A percentile compares a stretch with the other conserved stretches of the same genome.
Evolutionary conservation across 2,113 vertebrate genomes (phyloP).

Genomic region (Labeo rohita): DNA sequence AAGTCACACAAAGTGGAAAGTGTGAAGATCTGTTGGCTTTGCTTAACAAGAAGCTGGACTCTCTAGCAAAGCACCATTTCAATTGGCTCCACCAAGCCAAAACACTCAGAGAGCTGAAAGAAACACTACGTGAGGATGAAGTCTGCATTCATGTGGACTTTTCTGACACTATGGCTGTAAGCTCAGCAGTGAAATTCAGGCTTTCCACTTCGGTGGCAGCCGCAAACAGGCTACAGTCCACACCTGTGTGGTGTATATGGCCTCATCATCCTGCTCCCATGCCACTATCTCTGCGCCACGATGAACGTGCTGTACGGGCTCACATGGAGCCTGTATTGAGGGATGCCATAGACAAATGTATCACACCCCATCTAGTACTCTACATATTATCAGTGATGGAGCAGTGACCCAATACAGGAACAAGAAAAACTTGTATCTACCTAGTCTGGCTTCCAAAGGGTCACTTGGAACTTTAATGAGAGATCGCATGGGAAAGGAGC

Average conservation of each 20-base stretch:
- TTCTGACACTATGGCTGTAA: neutral
- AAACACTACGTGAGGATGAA: neutral
- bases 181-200: neutral
- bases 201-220: neutral
- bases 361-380: neutral
- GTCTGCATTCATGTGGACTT: neutral
- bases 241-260: neutral
- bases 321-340: neutral
- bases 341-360: neutral
- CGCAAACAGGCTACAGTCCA: neutral
- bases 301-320: neutral
- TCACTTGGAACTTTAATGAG: no score
- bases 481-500: no score
- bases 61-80: neutral
- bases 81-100: neutral
- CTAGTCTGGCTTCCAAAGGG: no score
- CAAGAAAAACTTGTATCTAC: neutral
- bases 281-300: neutral
- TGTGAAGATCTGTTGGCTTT: neutral
- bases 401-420: constrained; percentile 4
- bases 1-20: neutral
- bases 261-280: neutral
- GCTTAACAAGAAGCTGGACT: neutral
- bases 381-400: constrained; percentile 1
- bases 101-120: neutral